Percentiles rank a stretch among this genome's conserved stretches.
Conservation (phyloP, 2,113 vertebrate species). For the Stegastes partitus region DNA sequence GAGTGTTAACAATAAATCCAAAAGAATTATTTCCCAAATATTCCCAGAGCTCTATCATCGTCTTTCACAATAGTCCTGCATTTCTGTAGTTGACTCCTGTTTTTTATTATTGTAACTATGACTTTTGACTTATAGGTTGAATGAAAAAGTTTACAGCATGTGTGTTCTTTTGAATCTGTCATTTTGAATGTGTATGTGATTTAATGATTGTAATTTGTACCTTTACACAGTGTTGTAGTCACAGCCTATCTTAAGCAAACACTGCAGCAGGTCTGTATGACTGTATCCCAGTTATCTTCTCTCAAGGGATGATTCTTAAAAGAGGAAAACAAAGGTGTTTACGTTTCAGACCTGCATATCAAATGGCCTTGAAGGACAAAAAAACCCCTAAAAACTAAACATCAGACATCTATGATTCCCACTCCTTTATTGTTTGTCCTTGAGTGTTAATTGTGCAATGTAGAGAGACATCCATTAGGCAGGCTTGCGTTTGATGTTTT, state of each 20-base stretch:
- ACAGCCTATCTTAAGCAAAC: constrained; percentile 26
- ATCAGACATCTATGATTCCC: constrained; percentile 64
- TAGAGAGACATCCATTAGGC: constrained; percentile 77
- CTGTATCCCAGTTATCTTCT: constrained; percentile 37
- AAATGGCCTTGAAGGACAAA: constrained; percentile 77
- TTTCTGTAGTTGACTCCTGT: not conserved
- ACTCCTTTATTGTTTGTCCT: constrained; percentile 81
- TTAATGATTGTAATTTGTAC: constrained; percentile 21
- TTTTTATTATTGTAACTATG: not conserved
- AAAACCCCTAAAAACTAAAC: constrained; percentile 30
- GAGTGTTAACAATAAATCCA: not conserved
- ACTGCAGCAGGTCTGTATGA: constrained; percentile 15
- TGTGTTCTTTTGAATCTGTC: not conserved
- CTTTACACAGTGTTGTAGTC: constrained; percentile 18
- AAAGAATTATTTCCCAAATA: not conserved
- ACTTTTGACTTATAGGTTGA: not conserved
- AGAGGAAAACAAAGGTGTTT: constrained; percentile 77
- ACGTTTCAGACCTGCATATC: constrained; percentile 75
- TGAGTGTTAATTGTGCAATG: constrained; percentile 81
- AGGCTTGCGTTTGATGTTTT: constrained; percentile 78
- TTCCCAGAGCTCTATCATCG: not conserved
- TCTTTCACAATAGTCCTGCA: not conserved
- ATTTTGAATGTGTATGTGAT: not conserved
- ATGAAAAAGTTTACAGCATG: not conserved
- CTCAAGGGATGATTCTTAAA: constrained; percentile 59